Base-by-base conservation (phyloP, 2,113 vertebrate species). In the Labeo rohita region DNA sequence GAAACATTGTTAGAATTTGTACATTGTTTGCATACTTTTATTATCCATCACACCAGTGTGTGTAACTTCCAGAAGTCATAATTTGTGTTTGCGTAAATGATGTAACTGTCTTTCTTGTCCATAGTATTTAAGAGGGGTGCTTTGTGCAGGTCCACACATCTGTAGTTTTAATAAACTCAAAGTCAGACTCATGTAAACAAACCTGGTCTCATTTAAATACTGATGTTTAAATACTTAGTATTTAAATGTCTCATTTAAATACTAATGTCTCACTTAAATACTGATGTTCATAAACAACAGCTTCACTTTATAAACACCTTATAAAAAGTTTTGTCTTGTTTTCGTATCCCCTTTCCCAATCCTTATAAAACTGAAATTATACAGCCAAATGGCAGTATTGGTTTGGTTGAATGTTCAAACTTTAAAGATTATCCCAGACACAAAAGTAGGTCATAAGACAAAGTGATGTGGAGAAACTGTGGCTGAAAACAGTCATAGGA, bases 1-100 rank as follows among this genome's bases (percentile, higher is more conserved):
- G 47, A 83, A 85, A 72, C 6, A 49, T 5, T 36, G 59, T n/a
- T n/a, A 59, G 50, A 47, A 72, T 82, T 70, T 52, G 10, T 52
- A 15, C 84, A 43, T 77, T 49, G 36, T 10, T 77, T 39, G 34
- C 45, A 80, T 63, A 21, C 21, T 23, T 81, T 50, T 74, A n/a
- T 34, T 21, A 45, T 63, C 63, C 21, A 59, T 56, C 16, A 56
- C 75, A 56, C 7, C 13, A 79, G 36, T 45, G 1, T 18, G 16
- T 9, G 12, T 3, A n/a, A n/a, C 34, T 8, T 61, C 36, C 45
- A 61, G 36, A 80, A 80, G 39, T 15, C 16, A 45, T 15, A 45
- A 56, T 78, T 21, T 10, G 18, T 12, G 4, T 56, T 34, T 21
- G 21, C 12, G 2, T 43, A 1, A 0, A 13, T 61, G 10, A 23